phyloP scores from a whole-genome alignment of 2,888 invertebrate species.

The Acleris laterana region DNA sequence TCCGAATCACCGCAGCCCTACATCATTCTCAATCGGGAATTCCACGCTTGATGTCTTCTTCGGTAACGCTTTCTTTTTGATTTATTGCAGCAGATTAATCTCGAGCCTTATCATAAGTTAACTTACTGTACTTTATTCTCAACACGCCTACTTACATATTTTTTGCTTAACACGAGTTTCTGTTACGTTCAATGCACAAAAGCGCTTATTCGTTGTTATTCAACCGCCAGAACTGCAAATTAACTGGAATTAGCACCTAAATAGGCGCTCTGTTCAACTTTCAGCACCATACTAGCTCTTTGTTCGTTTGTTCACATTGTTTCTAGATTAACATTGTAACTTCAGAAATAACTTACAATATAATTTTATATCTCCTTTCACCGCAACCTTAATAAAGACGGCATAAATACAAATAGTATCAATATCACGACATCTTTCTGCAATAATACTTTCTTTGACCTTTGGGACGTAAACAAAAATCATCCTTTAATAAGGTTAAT shows the following conservation, averaged over 20 bases:
- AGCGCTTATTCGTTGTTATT: conserved; percentile 8
- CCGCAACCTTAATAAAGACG: background rate
- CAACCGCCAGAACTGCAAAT: conserved; percentile 42
- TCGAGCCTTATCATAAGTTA: conserved; percentile 34
- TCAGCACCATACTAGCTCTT: conserved; percentile 18
- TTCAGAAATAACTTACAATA: background rate
- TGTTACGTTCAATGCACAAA: conserved; percentile 2
- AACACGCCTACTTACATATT: background rate
- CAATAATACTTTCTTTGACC: conserved; percentile 53
- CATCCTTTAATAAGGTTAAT: conserved; percentile 38
- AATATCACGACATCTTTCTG: conserved; percentile 7
- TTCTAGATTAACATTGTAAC: conserved; percentile 11
- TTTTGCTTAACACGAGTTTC: background rate
- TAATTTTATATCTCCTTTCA: conserved; percentile 6
- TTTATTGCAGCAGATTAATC: conserved; percentile 64
- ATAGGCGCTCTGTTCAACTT: conserved; percentile 43
- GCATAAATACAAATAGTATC: conserved; percentile 2
- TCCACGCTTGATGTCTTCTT: conserved; percentile 77
- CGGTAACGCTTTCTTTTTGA: conserved; percentile 74
- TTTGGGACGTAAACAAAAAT: conserved; percentile 51
- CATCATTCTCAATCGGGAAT: conserved; percentile 75
- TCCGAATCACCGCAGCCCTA: conserved; percentile 67
- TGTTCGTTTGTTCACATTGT: conserved; percentile 13
- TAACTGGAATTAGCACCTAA: conserved; percentile 55
- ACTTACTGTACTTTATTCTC: conserved; percentile 7